Evolutionary conservation across 2,113 vertebrate genomes (phyloP).

Genomic region (Hystrix brachyura): DNA sequence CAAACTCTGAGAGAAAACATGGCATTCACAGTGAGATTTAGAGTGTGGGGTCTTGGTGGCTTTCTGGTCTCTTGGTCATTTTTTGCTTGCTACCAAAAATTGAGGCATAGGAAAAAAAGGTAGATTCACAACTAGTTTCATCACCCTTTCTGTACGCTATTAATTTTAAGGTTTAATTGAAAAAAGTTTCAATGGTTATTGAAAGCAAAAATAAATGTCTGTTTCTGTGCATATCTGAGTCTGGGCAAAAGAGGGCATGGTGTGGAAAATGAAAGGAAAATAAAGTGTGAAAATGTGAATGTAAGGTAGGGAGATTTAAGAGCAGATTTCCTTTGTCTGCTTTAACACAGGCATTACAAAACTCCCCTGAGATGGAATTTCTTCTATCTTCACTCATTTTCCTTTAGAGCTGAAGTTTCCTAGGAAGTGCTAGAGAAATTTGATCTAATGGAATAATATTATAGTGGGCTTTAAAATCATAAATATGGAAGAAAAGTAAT

Average conservation of each 20-base stretch:
- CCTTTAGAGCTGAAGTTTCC: not conserved
- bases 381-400: not conserved
- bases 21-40: not conserved
- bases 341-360: not conserved
- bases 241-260: not conserved
- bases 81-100: not conserved
- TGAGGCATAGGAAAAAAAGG: not conserved
- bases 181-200: not conserved
- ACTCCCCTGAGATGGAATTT: not conserved
- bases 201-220: not conserved
- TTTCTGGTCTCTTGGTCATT: slow-evolving; percentile 34
- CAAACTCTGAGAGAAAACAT: not conserved
- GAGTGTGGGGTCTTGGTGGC: not conserved
- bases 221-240: not conserved
- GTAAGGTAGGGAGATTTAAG: not conserved
- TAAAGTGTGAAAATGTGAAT: not conserved
- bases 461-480: not conserved
- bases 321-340: not conserved
- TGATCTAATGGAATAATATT: not conserved
- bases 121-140: not conserved
- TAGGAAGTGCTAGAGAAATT: not conserved
- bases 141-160: not conserved
- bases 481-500: not conserved
- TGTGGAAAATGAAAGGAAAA: slow-evolving; percentile 20
- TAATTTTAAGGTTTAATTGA: slow-evolving; percentile 33